phyloP scores from a whole-genome alignment of 2,113 vertebrate species.

The Sander lucioperca region DNA sequence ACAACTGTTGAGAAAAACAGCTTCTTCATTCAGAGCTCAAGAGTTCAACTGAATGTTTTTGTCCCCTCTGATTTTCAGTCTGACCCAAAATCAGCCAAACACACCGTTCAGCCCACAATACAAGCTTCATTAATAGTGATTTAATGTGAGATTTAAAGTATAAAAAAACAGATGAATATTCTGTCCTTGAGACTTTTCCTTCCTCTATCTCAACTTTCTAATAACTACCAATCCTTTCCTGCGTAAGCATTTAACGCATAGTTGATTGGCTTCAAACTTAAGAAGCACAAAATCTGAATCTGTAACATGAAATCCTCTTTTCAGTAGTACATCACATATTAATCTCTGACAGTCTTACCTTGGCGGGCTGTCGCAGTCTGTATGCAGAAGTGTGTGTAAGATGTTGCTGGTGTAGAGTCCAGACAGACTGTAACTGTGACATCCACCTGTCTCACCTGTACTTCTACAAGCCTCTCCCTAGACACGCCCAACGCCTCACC shows the following conservation, averaged over 20 bases:
- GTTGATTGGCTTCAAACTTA: neutral
- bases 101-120: neutral
- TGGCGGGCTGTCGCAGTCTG: slow-evolving; percentile 1
- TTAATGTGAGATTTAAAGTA: neutral
- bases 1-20: neutral
- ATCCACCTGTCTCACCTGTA: slow-evolving; percentile 55
- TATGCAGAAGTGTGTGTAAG: slow-evolving; percentile 13
- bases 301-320: neutral
- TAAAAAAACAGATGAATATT: neutral
- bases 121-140: neutral
- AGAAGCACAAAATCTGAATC: neutral
- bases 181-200: neutral
- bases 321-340: neutral
- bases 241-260: neutral
- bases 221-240: neutral
- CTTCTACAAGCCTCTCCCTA: slow-evolving; percentile 23
- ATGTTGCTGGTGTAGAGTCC: slow-evolving; percentile 52
- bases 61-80: neutral
- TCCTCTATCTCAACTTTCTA: neutral
- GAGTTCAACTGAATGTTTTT: neutral
- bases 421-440: slow-evolving; percentile 24
- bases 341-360: slow-evolving; percentile 61
- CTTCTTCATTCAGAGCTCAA: neutral
- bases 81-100: neutral
- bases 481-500: slow-evolving; percentile 23